phyloP scores from a whole-genome alignment of 2,113 vertebrate species.

The Mustelus asterias region DNA sequence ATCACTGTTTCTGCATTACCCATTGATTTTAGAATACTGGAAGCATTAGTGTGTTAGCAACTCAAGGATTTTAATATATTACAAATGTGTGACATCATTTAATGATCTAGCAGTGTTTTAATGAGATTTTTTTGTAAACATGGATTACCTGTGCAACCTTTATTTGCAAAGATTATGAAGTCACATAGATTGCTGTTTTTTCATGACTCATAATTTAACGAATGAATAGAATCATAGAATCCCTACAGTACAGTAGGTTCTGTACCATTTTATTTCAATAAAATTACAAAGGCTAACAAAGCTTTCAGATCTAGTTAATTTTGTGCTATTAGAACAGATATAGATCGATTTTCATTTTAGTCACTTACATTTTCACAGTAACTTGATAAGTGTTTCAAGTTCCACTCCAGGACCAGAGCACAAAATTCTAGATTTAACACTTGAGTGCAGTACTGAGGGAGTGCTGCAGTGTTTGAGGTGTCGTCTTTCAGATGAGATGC shows the following conservation, averaged over 20 bases:
- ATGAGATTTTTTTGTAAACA: slow-evolving; percentile 6
- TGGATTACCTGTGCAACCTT: slow-evolving; percentile 2
- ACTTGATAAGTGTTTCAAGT: not conserved
- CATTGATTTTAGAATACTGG: not conserved
- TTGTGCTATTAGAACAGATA: not conserved
- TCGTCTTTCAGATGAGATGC: not conserved
- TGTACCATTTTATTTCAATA: not conserved
- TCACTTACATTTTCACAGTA: not conserved
- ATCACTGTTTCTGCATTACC: not conserved
- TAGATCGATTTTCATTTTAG: not conserved
- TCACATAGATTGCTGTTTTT: not conserved
- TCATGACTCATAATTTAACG: slow-evolving; percentile 1
- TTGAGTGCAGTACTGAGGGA: not conserved
- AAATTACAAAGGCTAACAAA: not conserved
- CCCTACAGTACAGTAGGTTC: too few species aligned
- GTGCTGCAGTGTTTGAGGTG: too few species aligned
- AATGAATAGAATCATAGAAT: too few species aligned
- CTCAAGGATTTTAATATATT: not conserved
- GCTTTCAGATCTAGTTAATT: not conserved
- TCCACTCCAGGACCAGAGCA: not conserved
- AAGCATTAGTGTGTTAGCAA: not conserved
- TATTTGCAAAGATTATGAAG: not conserved
- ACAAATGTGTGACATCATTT: not conserved
- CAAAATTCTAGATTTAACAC: not conserved
- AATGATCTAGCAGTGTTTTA: not conserved